A percentile compares a stretch with the other conserved stretches of the same genome.
These are phyloP conservation scores for Cairina moschata DNA, from an alignment of 2,113 vertebrate genomes.

Conservation along the genomic window DNA sequence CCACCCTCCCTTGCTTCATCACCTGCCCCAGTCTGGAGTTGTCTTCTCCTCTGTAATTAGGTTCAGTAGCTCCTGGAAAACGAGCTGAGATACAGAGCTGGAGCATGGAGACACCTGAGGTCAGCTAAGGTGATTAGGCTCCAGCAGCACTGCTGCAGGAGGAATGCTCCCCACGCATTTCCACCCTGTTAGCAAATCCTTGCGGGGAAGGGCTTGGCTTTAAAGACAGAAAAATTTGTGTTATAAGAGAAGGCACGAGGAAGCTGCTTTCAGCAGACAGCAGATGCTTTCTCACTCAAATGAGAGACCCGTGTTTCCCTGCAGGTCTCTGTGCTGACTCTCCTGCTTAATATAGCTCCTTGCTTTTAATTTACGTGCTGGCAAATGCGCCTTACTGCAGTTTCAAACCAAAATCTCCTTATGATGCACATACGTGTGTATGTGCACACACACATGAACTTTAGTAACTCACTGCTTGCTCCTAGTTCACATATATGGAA, in stretches of 20 bases:
- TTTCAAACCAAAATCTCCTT: neutral
- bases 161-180: neutral
- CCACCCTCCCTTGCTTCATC: neutral
- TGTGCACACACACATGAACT: no score
- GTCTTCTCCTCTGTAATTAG: slow-evolving; percentile 44
- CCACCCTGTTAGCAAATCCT: slow-evolving; percentile 10
- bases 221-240: neutral
- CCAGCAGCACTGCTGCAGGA: neutral
- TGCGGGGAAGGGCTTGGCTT: neutral
- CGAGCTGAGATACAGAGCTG: neutral
- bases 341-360: neutral
- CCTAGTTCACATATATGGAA: neutral
- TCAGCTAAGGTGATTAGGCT: neutral
- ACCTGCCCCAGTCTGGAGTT: neutral
- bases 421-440: fast-evolving
- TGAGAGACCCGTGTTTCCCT: neutral
- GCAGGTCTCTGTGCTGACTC: neutral
- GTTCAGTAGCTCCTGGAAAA: slow-evolving; percentile 51
- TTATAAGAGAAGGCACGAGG: neutral
- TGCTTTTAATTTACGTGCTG: neutral
- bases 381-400: neutral
- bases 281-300: neutral
- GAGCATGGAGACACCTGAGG: neutral
- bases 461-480: neutral
- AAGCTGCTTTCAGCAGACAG: neutral